Base-by-base conservation (phyloP, 1,140 invertebrate genomes). In the Mamestra configurata region DNA sequence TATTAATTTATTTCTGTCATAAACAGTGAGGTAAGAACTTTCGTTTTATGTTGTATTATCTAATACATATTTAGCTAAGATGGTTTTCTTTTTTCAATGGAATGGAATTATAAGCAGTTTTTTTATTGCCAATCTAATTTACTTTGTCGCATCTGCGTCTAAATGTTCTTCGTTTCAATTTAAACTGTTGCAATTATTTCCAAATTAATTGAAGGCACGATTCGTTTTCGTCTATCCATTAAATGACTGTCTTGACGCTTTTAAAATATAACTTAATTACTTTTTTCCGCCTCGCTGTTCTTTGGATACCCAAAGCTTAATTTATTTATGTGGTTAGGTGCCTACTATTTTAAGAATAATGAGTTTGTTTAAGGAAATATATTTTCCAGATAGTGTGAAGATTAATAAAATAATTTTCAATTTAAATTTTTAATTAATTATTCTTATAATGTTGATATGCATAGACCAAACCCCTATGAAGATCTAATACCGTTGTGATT, bases 1-100 rank as follows among this genome's bases (percentile, higher is more conserved):
- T 43, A 27, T 11, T n/a, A 20, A 59, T 57, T 59, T 57, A 75
- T 59, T 40, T 13, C 6, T 59, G 20, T 59, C 13, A 24, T 57
- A 27, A 75, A 31, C 6, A 57, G 46, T 75, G 31, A 27, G 37
- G 53, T 57, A 40, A 37, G n/a, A 40, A 59, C 71, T 75, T 75
- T 75, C 71, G 20, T 75, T 75, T 59, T 40, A 73, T 57, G 13
- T 35, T 72, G 27, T 37, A n/a, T 18, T 35, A 15, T 11, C 27
- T 64, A 27, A 59, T 40, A 40, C 3, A 7, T 35, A 37, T 37
- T 10, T 11, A 43, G 11, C 0, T 0, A 24, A 18, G 8, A 55
- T 24, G 20, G 22, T 55, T 43, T 13, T 43, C 11, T 11, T 43
- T 10, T 43, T 43, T 43, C 40, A 43, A 43, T 43, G 40, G 0